Base-by-base conservation (phyloP, 2,113 vertebrate species). In the Proterorhinus semilunaris region DNA sequence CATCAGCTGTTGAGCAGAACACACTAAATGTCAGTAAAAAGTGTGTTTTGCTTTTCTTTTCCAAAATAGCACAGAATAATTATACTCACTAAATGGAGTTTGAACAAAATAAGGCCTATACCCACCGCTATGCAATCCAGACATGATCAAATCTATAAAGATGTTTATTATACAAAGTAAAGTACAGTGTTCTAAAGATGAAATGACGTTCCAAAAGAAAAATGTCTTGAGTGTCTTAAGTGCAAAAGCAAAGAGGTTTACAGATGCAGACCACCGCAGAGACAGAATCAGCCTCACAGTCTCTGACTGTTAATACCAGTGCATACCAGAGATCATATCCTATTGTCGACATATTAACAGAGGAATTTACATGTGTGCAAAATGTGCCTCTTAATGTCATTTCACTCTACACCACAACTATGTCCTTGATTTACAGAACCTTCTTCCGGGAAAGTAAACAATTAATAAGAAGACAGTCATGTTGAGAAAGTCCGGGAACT, bases 311-410 rank as follows among this genome's bases (percentile, higher is more conserved):
- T 77, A 76, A 78, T 69, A 86, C 79, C 71, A 68, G 75, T 59
- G 75, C 64, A n/a, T 48, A 44, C 46, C 27, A 76, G 51, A 69
- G 47, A 66, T 61, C 16, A 58, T 17, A 43, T 9, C 11, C 42
- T 69, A 58, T 62, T 72, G 15, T 63, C 46, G 62, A 44, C 12
- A 61, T n/a, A 43, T 78, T 69, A 70, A 49, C 69, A 21, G 11
- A 76, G 58, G 65, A 80, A 77, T 87, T 43, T 80, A 48, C 69
- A 71, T 61, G 21, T 65, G 72, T 57, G 65, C 75, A 76, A 64
- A 85, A 81, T 74, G 48, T 77, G 59, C 63, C 16, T 51, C 65
- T 61, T 12, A 50, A 55, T 17, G 11, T 45, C 61, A 70, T 66
- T 16, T 42, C 45, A 10, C 12, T 67, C 66, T 4, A 78, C 79